A percentile compares a stretch with the other conserved stretches of the same genome.
Conservation (phyloP, 2,797 vertebrate genomes). For the Acomys russatus region DNA sequence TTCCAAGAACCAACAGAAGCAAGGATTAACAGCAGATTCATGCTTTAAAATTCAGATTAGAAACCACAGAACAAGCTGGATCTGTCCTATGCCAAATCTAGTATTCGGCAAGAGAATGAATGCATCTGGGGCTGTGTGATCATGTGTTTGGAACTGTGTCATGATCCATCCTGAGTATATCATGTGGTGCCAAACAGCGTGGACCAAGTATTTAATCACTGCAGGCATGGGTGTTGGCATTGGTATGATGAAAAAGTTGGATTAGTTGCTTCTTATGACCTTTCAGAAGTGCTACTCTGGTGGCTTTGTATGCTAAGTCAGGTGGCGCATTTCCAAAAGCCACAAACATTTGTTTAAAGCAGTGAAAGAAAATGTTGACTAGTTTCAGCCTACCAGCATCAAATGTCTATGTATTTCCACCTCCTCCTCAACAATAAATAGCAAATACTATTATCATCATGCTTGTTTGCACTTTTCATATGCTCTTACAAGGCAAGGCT, state of each 20-base stretch:
- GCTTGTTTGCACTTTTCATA: slow-evolving; percentile 49
- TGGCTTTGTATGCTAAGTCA: not conserved
- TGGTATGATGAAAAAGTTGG: not conserved
- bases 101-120: not conserved
- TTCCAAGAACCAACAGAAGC: not conserved
- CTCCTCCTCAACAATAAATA: not conserved
- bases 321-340: slow-evolving; percentile 30
- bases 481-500: not conserved
- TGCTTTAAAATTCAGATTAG: not conserved
- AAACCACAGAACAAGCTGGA: not conserved
- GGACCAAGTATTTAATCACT: not conserved
- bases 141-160: not conserved
- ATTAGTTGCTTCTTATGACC: not conserved
- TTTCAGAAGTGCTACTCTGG: not conserved
- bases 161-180: not conserved
- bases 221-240: not conserved
- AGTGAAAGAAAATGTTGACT: not conserved
- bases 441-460: not conserved
- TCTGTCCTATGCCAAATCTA: not conserved
- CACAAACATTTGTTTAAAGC: not conserved
- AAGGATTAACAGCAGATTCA: not conserved
- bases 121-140: not conserved
- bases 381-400: not conserved
- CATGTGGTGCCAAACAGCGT: not conserved
- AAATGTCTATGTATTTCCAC: not conserved